These are phyloP conservation scores for Drosophila murphyi DNA, from an alignment of 1,140 invertebrate species.

Conservation along the genomic window DNA sequence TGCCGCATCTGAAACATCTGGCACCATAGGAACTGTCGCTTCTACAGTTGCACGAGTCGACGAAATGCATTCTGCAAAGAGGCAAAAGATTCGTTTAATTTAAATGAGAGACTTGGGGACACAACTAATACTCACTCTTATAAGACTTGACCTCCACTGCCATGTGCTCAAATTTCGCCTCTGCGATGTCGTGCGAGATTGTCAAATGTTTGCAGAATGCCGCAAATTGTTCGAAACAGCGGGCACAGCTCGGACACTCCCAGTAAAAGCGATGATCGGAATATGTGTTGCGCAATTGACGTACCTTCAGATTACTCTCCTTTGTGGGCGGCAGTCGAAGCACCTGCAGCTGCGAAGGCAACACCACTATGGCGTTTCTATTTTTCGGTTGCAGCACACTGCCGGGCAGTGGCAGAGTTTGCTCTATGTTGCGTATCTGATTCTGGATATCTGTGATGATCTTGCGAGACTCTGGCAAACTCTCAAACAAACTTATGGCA, in stretches of 20 bases:
- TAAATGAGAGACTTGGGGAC: not conserved
- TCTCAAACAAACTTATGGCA: conserved; percentile 49
- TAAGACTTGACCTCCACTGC: conserved; percentile 34
- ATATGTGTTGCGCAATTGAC: conserved; percentile 33
- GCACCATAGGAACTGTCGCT: not conserved
- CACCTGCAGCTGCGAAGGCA: not conserved
- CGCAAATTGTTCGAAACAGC: conserved; percentile 31
- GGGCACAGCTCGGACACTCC: conserved; percentile 50
- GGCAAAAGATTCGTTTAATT: not conserved
- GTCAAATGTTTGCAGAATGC: conserved; percentile 53
- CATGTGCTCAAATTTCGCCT: conserved; percentile 18
- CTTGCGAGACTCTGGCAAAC: conserved; percentile 62
- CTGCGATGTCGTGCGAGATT: conserved; percentile 18
- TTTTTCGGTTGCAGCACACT: conserved; percentile 54
- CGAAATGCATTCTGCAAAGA: conserved; percentile 5
- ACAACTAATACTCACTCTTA: conserved; percentile 26
- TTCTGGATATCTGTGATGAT: conserved; percentile 67
- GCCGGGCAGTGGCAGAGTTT: conserved; percentile 60
- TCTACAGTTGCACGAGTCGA: not conserved
- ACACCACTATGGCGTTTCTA: not conserved
- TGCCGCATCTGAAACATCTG: not conserved
- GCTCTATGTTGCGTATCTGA: conserved; percentile 68
- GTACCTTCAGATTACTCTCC: conserved; percentile 5
- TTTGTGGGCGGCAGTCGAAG: conserved; percentile 2
- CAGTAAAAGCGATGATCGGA: conserved; percentile 48